A percentile compares a stretch with the other conserved stretches of the same genome.
Evolutionary conservation across 2,888 invertebrate genomes (phyloP).

Genomic region (Dynastes tityus): DNA sequence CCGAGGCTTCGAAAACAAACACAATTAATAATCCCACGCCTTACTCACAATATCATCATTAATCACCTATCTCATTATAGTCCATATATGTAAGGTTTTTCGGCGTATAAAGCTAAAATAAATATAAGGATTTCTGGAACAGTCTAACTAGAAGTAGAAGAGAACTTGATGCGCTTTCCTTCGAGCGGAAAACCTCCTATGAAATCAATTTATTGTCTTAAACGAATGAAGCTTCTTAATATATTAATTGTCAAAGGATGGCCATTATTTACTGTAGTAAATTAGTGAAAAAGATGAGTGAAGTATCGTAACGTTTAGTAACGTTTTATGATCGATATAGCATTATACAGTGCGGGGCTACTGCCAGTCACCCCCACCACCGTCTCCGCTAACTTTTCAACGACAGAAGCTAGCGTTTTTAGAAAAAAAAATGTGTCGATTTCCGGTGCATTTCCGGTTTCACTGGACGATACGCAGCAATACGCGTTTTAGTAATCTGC

Average conservation of each 20-base stretch:
- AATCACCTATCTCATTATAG: constrained; percentile 42
- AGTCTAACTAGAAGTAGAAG: constrained; percentile 1
- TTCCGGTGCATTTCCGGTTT: no score
- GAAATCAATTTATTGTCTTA: constrained; percentile 25
- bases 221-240: constrained; percentile 15
- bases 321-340: not conserved
- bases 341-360: no score
- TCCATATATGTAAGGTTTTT: constrained; percentile 32
- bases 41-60: constrained; percentile 41
- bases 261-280: not conserved
- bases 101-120: constrained; percentile 26
- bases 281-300: no score
- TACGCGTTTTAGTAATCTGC: no score
- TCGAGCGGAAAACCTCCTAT: constrained; percentile 9
- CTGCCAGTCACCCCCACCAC: no score
- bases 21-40: constrained; percentile 35
- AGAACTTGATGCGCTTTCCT: constrained; percentile 8
- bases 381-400: no score
- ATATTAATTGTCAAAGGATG: constrained; percentile 21
- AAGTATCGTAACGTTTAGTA: not conserved
- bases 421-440: no score
- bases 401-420: no score
- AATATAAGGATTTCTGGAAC: not conserved
- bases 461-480: no score
- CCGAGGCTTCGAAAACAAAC: constrained; percentile 35